A percentile compares a stretch with the other conserved stretches of the same genome.
Evolutionary conservation across 1,140 invertebrate species (phyloP).

Genomic region (Zaprionus taronus): DNA sequence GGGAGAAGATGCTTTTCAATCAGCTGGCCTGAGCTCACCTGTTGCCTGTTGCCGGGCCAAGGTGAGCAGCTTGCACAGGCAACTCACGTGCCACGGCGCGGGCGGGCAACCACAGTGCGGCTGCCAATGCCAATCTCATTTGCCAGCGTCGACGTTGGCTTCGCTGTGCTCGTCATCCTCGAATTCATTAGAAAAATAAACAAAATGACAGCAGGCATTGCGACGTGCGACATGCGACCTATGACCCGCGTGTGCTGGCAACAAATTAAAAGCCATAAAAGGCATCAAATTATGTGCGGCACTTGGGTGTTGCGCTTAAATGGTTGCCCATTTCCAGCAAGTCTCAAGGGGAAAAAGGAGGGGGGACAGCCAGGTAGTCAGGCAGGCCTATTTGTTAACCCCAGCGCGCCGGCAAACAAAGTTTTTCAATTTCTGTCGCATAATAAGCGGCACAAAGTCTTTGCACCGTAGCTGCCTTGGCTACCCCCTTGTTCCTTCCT

Average conservation of each 20-base stretch:
- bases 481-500: neutral
- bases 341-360: neutral
- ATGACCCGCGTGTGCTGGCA: conserved; percentile 41
- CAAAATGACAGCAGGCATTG: conserved; percentile 48
- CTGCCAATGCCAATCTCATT: neutral
- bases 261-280: conserved; percentile 82
- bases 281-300: conserved; percentile 80
- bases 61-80: neutral
- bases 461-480: conserved; percentile 1
- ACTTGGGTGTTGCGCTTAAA: conserved; percentile 60
- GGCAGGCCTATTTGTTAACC: conserved; percentile 76
- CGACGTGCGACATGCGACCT: conserved; percentile 36
- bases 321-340: conserved; percentile 18
- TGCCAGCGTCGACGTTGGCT: conserved; percentile 10
- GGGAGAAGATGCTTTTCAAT: conserved; percentile 29
- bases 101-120: neutral
- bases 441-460: conserved; percentile 73
- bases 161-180: conserved; percentile 1
- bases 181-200: conserved; percentile 63
- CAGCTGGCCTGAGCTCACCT: conserved; percentile 51
- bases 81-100: conserved; percentile 17
- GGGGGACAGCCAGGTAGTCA: conserved; percentile 20
- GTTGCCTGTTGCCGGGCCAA: conserved; percentile 40
- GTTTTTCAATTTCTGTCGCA: conserved; percentile 82
- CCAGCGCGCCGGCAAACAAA: conserved; percentile 78